These are phyloP conservation scores for Garrulus glandarius DNA, from an alignment of 2,797 vertebrate species.

Conservation along the genomic window DNA sequence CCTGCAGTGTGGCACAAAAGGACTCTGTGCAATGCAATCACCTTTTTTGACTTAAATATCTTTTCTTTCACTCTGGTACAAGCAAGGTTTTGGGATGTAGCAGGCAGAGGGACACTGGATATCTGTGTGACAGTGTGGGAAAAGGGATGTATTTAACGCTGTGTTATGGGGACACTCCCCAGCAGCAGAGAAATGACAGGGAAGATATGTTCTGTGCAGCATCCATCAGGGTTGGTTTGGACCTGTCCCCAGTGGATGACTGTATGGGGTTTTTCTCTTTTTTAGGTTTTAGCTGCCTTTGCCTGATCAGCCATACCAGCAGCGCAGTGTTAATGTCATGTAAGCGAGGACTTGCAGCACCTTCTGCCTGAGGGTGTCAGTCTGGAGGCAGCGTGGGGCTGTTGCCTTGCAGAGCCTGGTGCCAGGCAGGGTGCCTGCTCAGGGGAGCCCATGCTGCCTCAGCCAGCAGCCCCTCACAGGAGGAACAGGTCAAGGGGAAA, in stretches of 20 bases:
- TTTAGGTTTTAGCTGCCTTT: neutral
- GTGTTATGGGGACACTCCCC: accelerated
- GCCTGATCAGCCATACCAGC: accelerated
- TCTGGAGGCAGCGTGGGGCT: accelerated
- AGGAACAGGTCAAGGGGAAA: neutral
- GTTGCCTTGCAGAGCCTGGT: accelerated
- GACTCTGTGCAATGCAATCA: neutral
- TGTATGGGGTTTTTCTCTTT: neutral
- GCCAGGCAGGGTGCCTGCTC: neutral
- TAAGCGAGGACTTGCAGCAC: neutral
- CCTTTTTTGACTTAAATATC: accelerated
- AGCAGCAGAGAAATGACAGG: neutral
- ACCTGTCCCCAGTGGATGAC: neutral
- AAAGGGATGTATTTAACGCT: neutral
- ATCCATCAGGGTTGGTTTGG: neutral
- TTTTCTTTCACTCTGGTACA: neutral
- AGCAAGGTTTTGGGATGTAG: neutral
- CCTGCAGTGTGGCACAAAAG: neutral
- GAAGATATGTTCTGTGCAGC: neutral
- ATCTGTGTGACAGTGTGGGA: neutral
- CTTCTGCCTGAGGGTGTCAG: neutral
- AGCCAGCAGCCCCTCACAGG: neutral
- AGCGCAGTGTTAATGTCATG: neutral
- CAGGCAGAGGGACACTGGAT: neutral
- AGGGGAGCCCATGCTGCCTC: accelerated